phyloP scores from a whole-genome alignment of 2,113 vertebrate species.

The Atlantisia rogersi region DNA sequence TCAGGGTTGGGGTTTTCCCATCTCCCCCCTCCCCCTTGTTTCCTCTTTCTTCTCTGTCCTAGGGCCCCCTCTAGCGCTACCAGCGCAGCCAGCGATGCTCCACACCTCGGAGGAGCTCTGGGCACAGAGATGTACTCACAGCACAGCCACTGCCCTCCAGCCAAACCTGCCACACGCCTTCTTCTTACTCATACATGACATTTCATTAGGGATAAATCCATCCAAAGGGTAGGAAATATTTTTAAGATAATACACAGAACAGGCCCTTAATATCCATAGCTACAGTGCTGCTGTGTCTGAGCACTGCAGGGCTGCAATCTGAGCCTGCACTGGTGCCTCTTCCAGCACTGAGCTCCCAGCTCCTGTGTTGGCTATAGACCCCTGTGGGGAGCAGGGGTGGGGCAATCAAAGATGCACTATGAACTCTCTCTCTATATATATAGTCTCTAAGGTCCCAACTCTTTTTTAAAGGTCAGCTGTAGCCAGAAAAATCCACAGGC shows the following conservation, averaged over 20 bases:
- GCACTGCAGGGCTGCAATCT: not conserved
- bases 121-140: not conserved
- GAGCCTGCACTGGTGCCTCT: not conserved
- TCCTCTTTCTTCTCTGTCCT: not conserved
- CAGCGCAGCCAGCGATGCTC: not conserved
- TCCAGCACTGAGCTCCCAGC: not conserved
- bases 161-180: not conserved
- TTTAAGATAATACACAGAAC: not conserved
- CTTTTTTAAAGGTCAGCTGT: not conserved
- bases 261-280: not conserved
- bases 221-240: not conserved
- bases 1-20: not conserved
- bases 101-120: not conserved
- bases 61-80: conserved; percentile 60
- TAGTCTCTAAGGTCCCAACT: not conserved
- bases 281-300: not conserved
- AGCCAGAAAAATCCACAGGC: not conserved
- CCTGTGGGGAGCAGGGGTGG: no score
- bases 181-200: not conserved
- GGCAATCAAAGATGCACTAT: no score
- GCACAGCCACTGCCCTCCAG: not conserved
- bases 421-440: no score
- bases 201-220: not conserved
- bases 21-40: accelerated
- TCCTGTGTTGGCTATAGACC: not conserved